Percentiles rank a stretch among this genome's conserved stretches.
These are phyloP conservation scores for Aphelinus atriplicis DNA, from an alignment of 1,140 invertebrate genomes.

Conservation along the genomic window DNA sequence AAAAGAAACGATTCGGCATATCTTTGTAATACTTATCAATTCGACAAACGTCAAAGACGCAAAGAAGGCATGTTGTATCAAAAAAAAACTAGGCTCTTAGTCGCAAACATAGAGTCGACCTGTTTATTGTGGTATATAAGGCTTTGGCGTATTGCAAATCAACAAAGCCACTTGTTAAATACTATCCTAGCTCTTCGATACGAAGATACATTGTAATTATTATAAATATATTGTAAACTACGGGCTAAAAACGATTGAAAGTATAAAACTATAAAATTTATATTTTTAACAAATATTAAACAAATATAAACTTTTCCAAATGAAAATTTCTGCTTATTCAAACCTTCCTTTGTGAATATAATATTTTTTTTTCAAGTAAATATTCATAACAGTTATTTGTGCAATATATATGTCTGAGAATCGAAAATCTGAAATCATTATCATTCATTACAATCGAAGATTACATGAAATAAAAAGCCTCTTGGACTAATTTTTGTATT, in stretches of 20 bases:
- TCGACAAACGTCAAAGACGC: neutral
- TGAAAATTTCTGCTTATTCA: neutral
- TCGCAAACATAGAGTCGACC: conserved; percentile 34
- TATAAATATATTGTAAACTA: conserved; percentile 49
- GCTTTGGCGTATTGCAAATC: conserved; percentile 11
- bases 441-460: too few species aligned
- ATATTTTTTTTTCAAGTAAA: too few species aligned
- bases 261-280: conserved; percentile 56
- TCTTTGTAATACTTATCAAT: conserved; percentile 41
- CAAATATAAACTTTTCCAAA: conserved; percentile 50
- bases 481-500: too few species aligned
- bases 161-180: conserved; percentile 41
- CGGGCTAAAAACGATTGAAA: conserved; percentile 47
- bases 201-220: conserved; percentile 46
- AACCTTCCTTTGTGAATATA: too few species aligned
- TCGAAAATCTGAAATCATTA: too few species aligned
- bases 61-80: conserved; percentile 15
- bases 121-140: conserved; percentile 32
- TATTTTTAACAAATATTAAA: conserved; percentile 62
- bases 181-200: conserved; percentile 40
- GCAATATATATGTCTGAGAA: too few species aligned
- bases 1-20: conserved; percentile 40
- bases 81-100: conserved; percentile 38
- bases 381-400: too few species aligned
- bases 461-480: too few species aligned